A percentile compares a stretch with the other conserved stretches of the same genome.
Evolutionary conservation across 2,113 vertebrate genomes (phyloP).

Genomic region (Chunga burmeisteri): DNA sequence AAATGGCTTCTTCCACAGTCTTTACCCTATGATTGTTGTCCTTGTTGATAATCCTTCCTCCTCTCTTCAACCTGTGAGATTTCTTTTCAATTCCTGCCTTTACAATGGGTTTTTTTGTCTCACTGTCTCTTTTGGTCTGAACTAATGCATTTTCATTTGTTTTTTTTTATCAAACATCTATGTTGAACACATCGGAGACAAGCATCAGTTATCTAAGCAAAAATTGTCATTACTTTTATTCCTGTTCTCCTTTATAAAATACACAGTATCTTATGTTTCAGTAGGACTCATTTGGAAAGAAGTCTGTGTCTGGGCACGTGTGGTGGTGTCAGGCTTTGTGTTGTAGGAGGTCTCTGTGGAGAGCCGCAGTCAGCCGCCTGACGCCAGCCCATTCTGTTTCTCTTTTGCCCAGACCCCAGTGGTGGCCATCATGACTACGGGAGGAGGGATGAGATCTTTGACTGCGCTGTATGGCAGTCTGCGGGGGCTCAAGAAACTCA

Average conservation of each 20-base stretch:
- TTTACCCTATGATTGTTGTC: neutral
- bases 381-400: rapidly evolving
- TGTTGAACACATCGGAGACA: neutral
- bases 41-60: neutral
- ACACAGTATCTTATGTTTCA: neutral
- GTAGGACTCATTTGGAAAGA: neutral
- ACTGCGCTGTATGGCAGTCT: constrained; percentile 79
- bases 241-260: neutral
- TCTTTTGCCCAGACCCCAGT: constrained; percentile 72
- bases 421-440: constrained; percentile 85
- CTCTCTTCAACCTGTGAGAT: neutral
- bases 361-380: neutral
- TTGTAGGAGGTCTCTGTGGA: neutral
- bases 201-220: neutral
- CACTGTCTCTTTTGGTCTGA: neutral
- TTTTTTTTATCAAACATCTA: neutral
- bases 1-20: neutral
- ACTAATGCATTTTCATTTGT: neutral
- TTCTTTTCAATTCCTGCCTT: neutral
- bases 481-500: constrained; percentile 78
- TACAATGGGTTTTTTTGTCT: neutral
- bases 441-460: constrained; percentile 85
- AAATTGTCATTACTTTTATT: neutral
- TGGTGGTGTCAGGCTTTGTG: neutral
- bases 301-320: rapidly evolving